Base-by-base conservation (phyloP, 1,140 invertebrate species). In the Bombus cullumanus region DNA sequence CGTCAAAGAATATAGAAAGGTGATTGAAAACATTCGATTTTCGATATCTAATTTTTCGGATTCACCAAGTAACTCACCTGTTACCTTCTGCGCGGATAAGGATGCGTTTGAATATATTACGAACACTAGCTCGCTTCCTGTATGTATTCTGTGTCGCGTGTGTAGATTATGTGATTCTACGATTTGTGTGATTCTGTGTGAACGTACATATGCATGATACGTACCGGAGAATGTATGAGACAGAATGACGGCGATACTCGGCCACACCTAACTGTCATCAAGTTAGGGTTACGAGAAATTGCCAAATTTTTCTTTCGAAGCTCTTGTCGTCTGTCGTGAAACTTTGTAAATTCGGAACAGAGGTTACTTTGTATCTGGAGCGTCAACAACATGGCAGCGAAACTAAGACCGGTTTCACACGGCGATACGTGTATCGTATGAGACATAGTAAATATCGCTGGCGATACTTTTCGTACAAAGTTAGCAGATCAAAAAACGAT, bases 81-180 rank as follows among this genome's bases (percentile, higher is more conserved):
- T 77, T 43, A 57, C 43, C 13, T 47, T 78, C 39, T 22, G 39
- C 39, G 22, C 4, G 28, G 59, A 62, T 62, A 13, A 47, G 68
- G 39, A 57, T 73, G n/a, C 25, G n/a, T 64, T 59, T 15, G 15
- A 66, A 68, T 75, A 53, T 69, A 69, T 2, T 71, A 18, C 9
- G 12, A 31, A 37, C 66, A 43, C 43, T 85, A 34, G 74, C 41
- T 66, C 53, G 10, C 64, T 83, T 83, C 76, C 3, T 57, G 64
- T 47, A 66, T 28, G 68, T 83, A 71, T 31, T 31, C 28, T 53
- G 31, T 62, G 66, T 66, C 64, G 68, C 41, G n/a, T 22, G 47
- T 72, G 10, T 59, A 57, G 25, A 41, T 1, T 69, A 53, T 73
- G 34, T 72, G 47, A 53, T 53, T 22, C 47, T 18, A 22, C 18